Evolutionary conservation across 2,888 invertebrate species (phyloP), one percentile per base, ranked within the genome.

Genomic region (Drosophila helvetica): DNA sequence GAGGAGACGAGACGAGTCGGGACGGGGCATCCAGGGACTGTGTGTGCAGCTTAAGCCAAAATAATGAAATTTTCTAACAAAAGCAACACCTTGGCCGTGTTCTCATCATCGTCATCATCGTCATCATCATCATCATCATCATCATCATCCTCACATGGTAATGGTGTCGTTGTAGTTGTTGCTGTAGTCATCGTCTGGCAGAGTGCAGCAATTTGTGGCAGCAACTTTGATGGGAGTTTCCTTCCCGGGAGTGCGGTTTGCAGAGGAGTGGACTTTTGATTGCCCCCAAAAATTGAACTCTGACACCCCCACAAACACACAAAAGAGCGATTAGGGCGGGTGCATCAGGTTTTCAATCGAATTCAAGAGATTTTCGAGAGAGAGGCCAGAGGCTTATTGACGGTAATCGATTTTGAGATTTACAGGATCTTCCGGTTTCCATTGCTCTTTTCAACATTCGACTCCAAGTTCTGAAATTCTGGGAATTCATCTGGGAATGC

Each of bases 11-110:
- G 4, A 22, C 4, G 5, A 33, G 17, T 15, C 15, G n/a, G 33
- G 18, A 9, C n/a, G 12, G n/a, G 12, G 33, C 33, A 33, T 5
- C 33, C 33, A 33, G 12, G 51, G 54, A 30, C 54, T 48, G 63
- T 68, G 55, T 71, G 65, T 74, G 69, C 51, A 72, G 74, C 83
- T 84, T 84, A 84, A 86, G 88, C 86, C 83, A 86, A 84, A 84
- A 84, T 84, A 84, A 84, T 84, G 83, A 84, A 84, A 84, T 88
- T 88, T 86, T 78, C 83, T 71, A 86, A 84, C 83, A 84, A 86
- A 66, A 84, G 86, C 88, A 84, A 84, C 83, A 84, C 83, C 83
- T 84, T 82, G 70, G 65, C 77, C 22, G 38, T 42, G 52, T 64
- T 58, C 73, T 57, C 65, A 51, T 55, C 59, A 48, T 56, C 67